Percentiles rank a stretch among this genome's conserved stretches.
Evolutionary conservation across 1,140 invertebrate species (phyloP).

Genomic region (Adoxophyes honmai): DNA sequence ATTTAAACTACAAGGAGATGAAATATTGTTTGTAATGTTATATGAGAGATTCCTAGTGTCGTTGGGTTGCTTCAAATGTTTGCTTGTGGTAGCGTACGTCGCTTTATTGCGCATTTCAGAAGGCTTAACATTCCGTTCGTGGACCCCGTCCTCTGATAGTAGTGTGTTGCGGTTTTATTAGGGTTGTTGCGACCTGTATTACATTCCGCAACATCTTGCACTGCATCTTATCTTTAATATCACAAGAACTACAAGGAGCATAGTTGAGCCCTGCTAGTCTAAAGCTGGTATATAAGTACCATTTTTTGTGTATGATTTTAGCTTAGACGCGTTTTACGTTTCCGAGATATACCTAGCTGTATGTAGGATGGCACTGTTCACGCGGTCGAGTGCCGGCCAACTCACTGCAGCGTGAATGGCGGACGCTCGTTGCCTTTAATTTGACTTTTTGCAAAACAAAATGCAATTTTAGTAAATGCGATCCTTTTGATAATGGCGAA

Average conservation of each 20-base stretch:
- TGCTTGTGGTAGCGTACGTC: constrained; percentile 42
- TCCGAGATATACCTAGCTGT: not conserved
- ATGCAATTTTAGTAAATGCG: not conserved
- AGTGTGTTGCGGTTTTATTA: constrained; percentile 64
- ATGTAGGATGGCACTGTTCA: constrained; percentile 20
- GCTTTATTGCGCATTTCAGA: constrained; percentile 58
- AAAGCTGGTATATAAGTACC: no score
- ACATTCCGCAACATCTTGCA: constrained; percentile 50
- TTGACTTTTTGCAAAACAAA: constrained; percentile 2
- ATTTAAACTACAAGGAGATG: not conserved
- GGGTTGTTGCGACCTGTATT: constrained; percentile 56
- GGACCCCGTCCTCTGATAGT: constrained; percentile 47
- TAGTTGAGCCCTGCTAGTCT: no score
- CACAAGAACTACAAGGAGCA: no score
- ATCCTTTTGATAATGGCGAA: no score
- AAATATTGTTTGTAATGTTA: constrained; percentile 2
- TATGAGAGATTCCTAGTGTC: constrained; percentile 17
- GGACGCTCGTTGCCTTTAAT: constrained; percentile 28
- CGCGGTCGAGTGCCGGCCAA: constrained; percentile 21
- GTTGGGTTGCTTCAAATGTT: constrained; percentile 29
- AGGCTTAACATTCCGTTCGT: constrained; percentile 51
- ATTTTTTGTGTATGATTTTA: constrained; percentile 16
- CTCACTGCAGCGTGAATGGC: constrained; percentile 40
- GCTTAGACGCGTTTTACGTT: no score
- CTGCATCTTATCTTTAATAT: constrained; percentile 11